phyloP scores from a whole-genome alignment of 2,888 invertebrate species.

The Drosophila paucipuncta region DNA sequence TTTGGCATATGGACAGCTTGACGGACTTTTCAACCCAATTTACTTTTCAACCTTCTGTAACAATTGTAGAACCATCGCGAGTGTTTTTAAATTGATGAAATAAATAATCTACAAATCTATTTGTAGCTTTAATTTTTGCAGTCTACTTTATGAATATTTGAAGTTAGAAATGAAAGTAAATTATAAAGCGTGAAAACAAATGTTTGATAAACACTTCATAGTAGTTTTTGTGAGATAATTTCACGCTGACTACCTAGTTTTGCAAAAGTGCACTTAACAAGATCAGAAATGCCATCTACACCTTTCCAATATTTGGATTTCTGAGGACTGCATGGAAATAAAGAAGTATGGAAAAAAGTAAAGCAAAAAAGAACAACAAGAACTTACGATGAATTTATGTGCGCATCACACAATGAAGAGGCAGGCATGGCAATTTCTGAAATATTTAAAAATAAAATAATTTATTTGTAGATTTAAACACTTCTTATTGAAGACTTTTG shows the following conservation, averaged over 20 bases:
- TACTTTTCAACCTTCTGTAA: not conserved
- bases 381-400: conserved; percentile 62
- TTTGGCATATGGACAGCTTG: not conserved
- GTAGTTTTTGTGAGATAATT: not conserved
- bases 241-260: not conserved
- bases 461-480: not conserved
- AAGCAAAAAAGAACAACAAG: not conserved
- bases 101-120: not conserved
- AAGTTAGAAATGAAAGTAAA: not conserved
- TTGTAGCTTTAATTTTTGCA: not conserved
- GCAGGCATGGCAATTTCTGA: conserved; percentile 64
- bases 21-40: not conserved
- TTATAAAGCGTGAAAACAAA: not conserved
- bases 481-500: not conserved
- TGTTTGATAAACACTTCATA: not conserved
- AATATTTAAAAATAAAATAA: conserved; percentile 37
- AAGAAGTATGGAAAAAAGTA: not conserved
- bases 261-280: not conserved
- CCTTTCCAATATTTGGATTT: not conserved
- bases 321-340: not conserved
- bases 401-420: conserved; percentile 50
- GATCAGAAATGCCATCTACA: not conserved
- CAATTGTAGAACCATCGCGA: not conserved
- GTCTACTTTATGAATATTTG: not conserved
- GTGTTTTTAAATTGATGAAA: not conserved